Evolutionary conservation across 2,888 invertebrate genomes (phyloP), one percentile per base, ranked within the genome.

Genomic region (Agrenia bidenticulata): DNA sequence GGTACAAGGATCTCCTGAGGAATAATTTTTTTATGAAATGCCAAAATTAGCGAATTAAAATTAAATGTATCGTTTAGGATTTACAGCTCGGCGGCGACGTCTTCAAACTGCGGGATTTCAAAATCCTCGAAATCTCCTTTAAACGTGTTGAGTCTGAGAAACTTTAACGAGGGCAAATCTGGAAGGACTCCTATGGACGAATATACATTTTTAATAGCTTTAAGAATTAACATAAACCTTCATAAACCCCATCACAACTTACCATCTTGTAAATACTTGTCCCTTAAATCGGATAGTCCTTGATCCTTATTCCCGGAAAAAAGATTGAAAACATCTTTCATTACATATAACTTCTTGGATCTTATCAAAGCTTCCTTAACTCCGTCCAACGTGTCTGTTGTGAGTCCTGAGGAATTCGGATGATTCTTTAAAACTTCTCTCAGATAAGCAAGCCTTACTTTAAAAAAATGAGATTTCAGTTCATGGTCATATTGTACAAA

Each of bases 31-130:
- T n/a, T n/a, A n/a, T n/a, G n/a, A n/a, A n/a, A n/a, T n/a, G n/a
- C n/a, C n/a, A n/a, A n/a, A n/a, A n/a, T n/a, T n/a, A n/a, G n/a
- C n/a, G n/a, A n/a, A n/a, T n/a, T n/a, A n/a, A n/a, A n/a, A n/a
- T n/a, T n/a, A n/a, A n/a, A n/a, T n/a, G n/a, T n/a, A n/a, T n/a
- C 9, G n/a, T 2, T 49, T 17, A 26, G 24, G 9, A 53, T 60
- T 67, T 53, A 67, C 67, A 67, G 15, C 39, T 67, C 64, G 1
- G 61, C 37, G 1, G 64, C 63, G 23, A 58, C 61, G 21, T 21
- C 11, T 53, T 67, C 67, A 57, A 67, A 67, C 41, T 56, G 49
- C 21, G 64, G 67, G 53, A 67, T n/a, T 15, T 61, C 61, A 54
- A 26, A 55, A 27, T 55, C 32, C 13, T 7, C 4, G 2, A 17